phyloP scores from a whole-genome alignment of 2,113 vertebrate species.

The Orthonyx spaldingii region DNA sequence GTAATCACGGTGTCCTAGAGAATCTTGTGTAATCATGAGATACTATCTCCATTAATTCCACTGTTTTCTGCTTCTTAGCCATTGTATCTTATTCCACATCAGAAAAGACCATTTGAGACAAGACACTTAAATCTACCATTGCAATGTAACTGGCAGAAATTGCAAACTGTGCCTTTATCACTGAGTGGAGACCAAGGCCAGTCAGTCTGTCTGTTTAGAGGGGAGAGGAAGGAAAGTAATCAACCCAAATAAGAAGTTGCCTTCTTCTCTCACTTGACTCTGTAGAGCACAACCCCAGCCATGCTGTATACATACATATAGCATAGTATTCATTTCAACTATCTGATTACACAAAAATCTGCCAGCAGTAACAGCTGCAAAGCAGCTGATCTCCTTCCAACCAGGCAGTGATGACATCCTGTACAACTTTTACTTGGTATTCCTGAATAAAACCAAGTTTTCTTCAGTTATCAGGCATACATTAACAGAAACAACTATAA shows the following conservation, averaged over 20 bases:
- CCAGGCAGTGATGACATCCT: neutral
- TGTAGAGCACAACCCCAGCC: neutral
- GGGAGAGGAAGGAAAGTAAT: neutral
- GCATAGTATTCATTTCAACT: slow-evolving; percentile 41
- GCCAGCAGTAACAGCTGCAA: slow-evolving; percentile 47
- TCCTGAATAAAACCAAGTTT: neutral
- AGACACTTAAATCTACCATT: neutral
- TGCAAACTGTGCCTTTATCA: neutral
- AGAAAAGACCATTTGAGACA: neutral
- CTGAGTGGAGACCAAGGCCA: neutral
- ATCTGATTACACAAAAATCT: slow-evolving; percentile 44
- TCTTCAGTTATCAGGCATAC: neutral
- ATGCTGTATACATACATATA: neutral
- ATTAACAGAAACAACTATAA: neutral
- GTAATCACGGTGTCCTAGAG: neutral
- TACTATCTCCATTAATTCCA: neutral
- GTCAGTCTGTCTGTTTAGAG: neutral
- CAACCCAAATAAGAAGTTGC: neutral
- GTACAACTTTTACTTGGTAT: neutral
- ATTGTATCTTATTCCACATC: neutral
- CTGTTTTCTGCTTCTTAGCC: neutral
- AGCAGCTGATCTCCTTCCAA: slow-evolving; percentile 29
- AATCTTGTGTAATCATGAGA: neutral
- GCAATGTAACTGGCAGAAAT: neutral
- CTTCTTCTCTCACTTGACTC: neutral